phyloP scores from a whole-genome alignment of 2,113 vertebrate genomes.

The Bubalus kerabau region DNA sequence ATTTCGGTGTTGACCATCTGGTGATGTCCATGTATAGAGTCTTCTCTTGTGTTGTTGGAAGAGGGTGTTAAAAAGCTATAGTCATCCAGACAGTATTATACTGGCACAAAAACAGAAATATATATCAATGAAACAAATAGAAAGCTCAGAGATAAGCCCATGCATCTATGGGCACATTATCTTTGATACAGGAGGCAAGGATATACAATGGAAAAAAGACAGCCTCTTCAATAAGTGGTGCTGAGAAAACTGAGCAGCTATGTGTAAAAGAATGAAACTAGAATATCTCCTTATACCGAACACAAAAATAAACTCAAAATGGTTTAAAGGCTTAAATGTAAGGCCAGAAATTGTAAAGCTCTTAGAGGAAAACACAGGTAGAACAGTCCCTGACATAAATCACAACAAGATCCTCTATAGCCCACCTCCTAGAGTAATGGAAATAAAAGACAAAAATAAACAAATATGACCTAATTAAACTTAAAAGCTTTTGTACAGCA shows the following conservation, averaged over 20 bases:
- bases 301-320: neutral
- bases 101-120: neutral
- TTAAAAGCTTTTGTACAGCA: neutral
- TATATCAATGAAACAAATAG: neutral
- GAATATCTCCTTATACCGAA: neutral
- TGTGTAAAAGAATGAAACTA: neutral
- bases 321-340: neutral
- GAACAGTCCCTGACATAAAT: neutral
- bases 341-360: neutral
- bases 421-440: neutral
- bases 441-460: neutral
- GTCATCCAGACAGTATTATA: neutral
- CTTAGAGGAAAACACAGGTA: neutral
- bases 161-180: neutral
- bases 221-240: neutral
- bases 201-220: neutral
- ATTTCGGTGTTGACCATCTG: no score
- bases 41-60: no score
- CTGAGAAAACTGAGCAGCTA: neutral
- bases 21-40: no score
- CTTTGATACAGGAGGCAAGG: neutral
- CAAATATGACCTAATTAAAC: neutral
- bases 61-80: neutral
- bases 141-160: neutral
- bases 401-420: neutral